Evolutionary conservation across 2,888 invertebrate species (phyloP), one percentile per base, ranked within the genome.

Genomic region (Rambutsinella grinnellia): DNA sequence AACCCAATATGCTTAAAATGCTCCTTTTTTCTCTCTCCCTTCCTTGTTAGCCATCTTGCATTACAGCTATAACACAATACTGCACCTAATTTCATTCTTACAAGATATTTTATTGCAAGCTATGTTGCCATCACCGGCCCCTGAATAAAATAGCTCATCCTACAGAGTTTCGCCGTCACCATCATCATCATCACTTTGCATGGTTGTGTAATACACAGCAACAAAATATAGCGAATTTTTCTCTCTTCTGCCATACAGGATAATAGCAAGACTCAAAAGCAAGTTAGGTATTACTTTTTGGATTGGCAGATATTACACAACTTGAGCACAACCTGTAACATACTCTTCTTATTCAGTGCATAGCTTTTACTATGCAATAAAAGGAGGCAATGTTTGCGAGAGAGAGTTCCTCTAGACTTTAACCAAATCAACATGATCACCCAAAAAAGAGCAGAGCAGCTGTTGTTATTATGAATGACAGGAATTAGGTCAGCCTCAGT

Each of bases 1-100:
- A 74, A 74, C 66, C 67, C 74, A 74, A 74, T 66, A 67, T 67
- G 58, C 67, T 60, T 57, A n/a, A n/a, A n/a, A n/a, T n/a, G n/a
- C n/a, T n/a, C n/a, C n/a, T n/a, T n/a, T n/a, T n/a, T n/a, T n/a
- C n/a, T n/a, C 66, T 67, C 61, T 67, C 60, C 67, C 74, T 74
- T 74, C 74, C 72, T 72, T 47, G 46, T 72, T 65, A 21, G 5
- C 36, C 3, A 49, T 26, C 13, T n/a, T 47, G 26, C 47, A 26
- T 10, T 21, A 23, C 51, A 58, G 23, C 19, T 58, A 44, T 58
- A 28, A 58, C 36, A n/a, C n/a, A n/a, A n/a, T n/a, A n/a, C n/a
- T n/a, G n/a, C n/a, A n/a, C n/a, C n/a, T n/a, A n/a, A n/a, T n/a
- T n/a, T n/a, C n/a, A n/a, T n/a, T n/a, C n/a, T n/a, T n/a, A n/a